Percentiles rank a stretch among this genome's conserved stretches.
Conservation (phyloP, 2,888 invertebrate species). For the Tetramorium bicarinatum region DNA sequence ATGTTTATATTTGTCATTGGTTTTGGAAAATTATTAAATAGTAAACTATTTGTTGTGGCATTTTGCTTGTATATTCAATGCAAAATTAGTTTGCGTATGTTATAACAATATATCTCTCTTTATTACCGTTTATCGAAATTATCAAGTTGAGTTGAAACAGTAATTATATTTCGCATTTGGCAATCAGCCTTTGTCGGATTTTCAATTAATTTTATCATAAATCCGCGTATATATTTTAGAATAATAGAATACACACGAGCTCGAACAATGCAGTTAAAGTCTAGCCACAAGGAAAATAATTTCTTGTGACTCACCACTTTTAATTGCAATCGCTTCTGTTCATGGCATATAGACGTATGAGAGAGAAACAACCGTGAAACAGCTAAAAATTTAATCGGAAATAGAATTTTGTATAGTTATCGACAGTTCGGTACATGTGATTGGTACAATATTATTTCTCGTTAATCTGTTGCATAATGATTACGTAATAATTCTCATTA, state of each 20-base stretch:
- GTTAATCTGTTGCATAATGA: background rate
- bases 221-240: background rate
- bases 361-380: background rate
- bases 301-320: slow-evolving; percentile 32
- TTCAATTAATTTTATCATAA: slow-evolving; percentile 27
- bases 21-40: background rate
- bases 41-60: background rate
- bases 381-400: background rate
- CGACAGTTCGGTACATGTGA: too few species aligned
- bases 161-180: slow-evolving; percentile 15
- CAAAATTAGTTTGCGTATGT: background rate
- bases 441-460: background rate
- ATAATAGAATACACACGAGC: background rate
- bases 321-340: slow-evolving; percentile 26
- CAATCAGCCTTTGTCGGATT: slow-evolving; percentile 2
- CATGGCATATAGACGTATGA: background rate
- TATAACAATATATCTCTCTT: background rate
- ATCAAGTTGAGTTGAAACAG: background rate
- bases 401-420: background rate
- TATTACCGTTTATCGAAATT: slow-evolving; percentile 17
- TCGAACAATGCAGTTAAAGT: background rate
- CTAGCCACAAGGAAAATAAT: slow-evolving; percentile 10
- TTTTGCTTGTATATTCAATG: background rate
- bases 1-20: background rate
- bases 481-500: slow-evolving; percentile 10